A percentile compares a stretch with the other conserved stretches of the same genome.
Conservation (phyloP, 2,113 vertebrate species). For the Neoarius graeffei region DNA sequence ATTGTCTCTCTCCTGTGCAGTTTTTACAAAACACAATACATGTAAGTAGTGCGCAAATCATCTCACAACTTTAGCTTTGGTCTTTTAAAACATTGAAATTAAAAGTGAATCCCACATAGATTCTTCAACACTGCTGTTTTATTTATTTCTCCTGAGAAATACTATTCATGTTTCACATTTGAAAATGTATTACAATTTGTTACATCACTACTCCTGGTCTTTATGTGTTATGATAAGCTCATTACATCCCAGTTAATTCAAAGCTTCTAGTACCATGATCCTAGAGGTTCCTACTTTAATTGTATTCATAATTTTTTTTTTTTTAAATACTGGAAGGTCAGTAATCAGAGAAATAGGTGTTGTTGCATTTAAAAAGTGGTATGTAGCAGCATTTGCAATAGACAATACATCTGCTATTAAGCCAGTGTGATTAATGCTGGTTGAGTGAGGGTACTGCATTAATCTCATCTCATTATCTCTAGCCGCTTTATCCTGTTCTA, state of each 20-base stretch:
- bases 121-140: neutral
- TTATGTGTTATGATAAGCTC: neutral
- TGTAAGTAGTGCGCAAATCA: neutral
- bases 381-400: neutral
- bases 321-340: too few relatives aligned
- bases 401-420: neutral
- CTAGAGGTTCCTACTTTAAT: neutral
- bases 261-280: neutral
- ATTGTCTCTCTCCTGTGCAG: neutral
- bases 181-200: neutral
- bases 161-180: neutral
- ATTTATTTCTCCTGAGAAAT: neutral
- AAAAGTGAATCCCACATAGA: neutral
- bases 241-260: neutral
- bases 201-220: neutral
- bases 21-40: neutral
- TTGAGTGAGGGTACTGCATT: neutral
- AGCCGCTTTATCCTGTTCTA: too few relatives aligned
- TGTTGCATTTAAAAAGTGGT: neutral
- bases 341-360: neutral
- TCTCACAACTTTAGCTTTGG: neutral
- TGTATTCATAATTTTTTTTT: neutral
- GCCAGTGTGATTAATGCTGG: neutral
- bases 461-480: too few relatives aligned
- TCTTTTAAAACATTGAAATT: neutral